Conservation (phyloP, 2,888 invertebrate genomes). For the Sycophila texana region DNA sequence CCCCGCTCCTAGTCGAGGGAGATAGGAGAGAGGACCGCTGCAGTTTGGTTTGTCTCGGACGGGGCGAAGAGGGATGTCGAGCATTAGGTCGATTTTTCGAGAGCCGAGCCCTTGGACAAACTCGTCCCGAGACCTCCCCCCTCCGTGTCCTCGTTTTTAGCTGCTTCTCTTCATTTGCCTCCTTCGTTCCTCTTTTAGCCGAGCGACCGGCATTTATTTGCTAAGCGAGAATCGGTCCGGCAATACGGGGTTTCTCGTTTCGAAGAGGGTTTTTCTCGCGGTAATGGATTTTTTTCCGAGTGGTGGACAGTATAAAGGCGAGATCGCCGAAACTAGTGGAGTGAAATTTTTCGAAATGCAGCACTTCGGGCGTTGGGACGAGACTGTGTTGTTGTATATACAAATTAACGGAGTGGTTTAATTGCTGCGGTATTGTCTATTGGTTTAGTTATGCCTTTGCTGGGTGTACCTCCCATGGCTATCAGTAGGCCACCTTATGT, state of each 20-base stretch:
- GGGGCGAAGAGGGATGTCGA: neutral
- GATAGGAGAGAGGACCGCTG: neutral
- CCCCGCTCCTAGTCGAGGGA: conserved; percentile 15
- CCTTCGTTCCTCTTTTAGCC: neutral
- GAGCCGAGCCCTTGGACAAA: conserved; percentile 30
- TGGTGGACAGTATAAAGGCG: neutral
- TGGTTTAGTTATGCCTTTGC: neutral
- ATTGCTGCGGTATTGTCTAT: neutral
- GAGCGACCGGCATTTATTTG: too few relatives aligned
- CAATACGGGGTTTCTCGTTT: too few relatives aligned
- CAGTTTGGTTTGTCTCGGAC: neutral
- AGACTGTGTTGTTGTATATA: neutral
- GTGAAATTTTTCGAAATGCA: neutral
- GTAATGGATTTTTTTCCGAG: too few relatives aligned
- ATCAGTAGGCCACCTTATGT: conserved; percentile 17
- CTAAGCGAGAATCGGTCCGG: too few relatives aligned
- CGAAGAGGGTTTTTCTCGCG: too few relatives aligned
- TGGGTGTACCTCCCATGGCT: neutral
- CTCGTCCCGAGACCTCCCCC: neutral
- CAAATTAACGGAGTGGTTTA: neutral
- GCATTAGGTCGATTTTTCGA: conserved; percentile 21
- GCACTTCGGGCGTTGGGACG: neutral
- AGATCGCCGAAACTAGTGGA: neutral
- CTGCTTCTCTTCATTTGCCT: neutral
- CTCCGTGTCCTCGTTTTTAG: too few relatives aligned